Conservation (phyloP, 1,140 invertebrate species). For the Harlomillsia oculata region DNA sequence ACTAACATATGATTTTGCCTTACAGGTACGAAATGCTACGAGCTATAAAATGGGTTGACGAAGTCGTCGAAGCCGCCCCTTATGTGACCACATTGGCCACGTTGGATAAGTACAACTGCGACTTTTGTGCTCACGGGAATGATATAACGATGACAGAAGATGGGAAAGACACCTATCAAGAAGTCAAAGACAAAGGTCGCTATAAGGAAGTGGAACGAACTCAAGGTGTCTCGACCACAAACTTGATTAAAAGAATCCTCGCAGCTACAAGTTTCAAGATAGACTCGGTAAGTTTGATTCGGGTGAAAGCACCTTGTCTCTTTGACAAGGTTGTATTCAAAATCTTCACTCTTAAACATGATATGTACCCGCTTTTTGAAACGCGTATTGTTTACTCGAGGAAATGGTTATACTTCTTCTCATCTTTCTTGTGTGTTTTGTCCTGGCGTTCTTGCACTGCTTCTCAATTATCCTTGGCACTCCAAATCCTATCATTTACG, state of each 20-base stretch:
- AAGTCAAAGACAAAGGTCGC: constrained; percentile 68
- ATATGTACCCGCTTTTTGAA: no score
- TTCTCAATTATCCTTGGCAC: no score
- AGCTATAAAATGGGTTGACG: constrained; percentile 99
- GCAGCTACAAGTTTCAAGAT: constrained; percentile 83
- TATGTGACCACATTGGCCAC: constrained; percentile 97
- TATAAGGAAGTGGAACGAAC: constrained; percentile 88
- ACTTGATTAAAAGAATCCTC: constrained; percentile 91
- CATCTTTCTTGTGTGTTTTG: no score
- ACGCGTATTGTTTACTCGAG: no score
- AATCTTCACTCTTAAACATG: no score
- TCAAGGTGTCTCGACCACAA: constrained; percentile 93
- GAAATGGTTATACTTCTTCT: no score
- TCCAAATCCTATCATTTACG: no score
- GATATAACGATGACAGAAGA: constrained; percentile 89
- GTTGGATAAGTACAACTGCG: constrained; percentile 89
- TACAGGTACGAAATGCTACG: constrained; percentile 92
- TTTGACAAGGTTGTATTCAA: no score
- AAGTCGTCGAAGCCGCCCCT: constrained; percentile 93
- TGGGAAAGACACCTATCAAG: constrained; percentile 88
- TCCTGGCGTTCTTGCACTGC: no score
- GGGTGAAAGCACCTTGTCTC: no score
- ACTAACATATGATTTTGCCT: background rate
- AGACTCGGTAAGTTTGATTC: constrained; percentile 40
- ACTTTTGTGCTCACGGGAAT: constrained; percentile 99